A percentile compares a stretch with the other conserved stretches of the same genome.
phyloP scores from a whole-genome alignment of 2,797 vertebrate genomes.

The Loriculus beryllinus region DNA sequence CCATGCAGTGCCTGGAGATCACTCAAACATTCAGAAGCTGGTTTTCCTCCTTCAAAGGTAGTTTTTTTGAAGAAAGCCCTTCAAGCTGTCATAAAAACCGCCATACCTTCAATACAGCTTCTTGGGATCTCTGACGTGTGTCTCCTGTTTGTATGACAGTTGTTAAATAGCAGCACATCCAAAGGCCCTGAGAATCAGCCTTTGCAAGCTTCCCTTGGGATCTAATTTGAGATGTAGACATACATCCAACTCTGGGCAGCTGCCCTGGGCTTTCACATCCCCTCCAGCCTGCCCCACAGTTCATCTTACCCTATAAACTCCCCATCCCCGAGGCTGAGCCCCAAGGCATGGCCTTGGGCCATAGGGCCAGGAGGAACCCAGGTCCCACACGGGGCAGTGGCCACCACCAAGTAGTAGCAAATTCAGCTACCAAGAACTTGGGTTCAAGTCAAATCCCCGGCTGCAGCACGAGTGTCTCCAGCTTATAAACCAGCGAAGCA shows the following conservation, averaged over 20 bases:
- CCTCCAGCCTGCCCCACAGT: neutral
- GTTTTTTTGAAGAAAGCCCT: neutral
- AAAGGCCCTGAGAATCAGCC: neutral
- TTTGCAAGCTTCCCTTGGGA: neutral
- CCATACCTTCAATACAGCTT: neutral
- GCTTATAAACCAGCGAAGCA: neutral
- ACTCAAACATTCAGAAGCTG: neutral
- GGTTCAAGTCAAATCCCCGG: neutral
- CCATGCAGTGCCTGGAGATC: neutral
- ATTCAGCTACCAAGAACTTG: neutral
- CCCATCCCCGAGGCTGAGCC: neutral
- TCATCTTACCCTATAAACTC: neutral
- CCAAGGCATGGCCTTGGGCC: neutral
- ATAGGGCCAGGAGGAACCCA: rapidly evolving
- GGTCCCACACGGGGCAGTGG: rapidly evolving
- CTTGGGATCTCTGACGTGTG: neutral
- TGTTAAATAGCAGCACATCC: neutral
- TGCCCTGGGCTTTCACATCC: neutral
- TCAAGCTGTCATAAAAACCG: neutral
- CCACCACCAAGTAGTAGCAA: neutral
- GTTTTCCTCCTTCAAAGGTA: neutral
- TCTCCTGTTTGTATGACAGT: neutral
- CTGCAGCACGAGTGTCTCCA: neutral
- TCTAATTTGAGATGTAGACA: neutral
- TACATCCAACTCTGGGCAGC: neutral